Percentiles rank a stretch among this genome's conserved stretches.
phyloP scores from a whole-genome alignment of 2,888 invertebrate genomes.

The Epicampocera succincta region DNA sequence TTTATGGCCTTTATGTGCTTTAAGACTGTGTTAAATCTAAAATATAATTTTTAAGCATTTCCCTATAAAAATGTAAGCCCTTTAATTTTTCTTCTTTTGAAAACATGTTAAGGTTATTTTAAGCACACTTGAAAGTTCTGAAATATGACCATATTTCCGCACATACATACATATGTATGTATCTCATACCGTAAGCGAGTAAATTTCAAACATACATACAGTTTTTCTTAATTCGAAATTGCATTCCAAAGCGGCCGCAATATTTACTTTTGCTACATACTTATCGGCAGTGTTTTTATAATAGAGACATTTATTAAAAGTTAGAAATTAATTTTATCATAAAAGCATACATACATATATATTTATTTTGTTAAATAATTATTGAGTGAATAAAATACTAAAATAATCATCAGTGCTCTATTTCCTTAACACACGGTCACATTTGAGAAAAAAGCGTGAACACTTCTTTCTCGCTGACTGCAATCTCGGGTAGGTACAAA shows the following conservation, averaged over 20 bases:
- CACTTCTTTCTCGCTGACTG: too few relatives aligned
- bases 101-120: background rate
- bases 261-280: background rate
- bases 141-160: too few relatives aligned
- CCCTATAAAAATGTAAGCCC: slow-evolving; percentile 7
- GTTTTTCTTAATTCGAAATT: background rate
- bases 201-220: too few relatives aligned
- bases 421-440: background rate
- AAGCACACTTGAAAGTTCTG: too few relatives aligned
- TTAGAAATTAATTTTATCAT: slow-evolving; percentile 31
- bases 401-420: background rate
- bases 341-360: slow-evolving; percentile 11
- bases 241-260: background rate
- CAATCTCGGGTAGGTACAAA: too few relatives aligned
- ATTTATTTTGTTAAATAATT: slow-evolving; percentile 57
- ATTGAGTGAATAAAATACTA: slow-evolving; percentile 46
- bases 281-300: slow-evolving; percentile 41
- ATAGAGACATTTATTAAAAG: slow-evolving; percentile 20
- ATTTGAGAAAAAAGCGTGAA: too few relatives aligned
- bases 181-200: too few relatives aligned
- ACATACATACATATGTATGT: too few relatives aligned
- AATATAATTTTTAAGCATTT: slow-evolving; percentile 13
- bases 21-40: slow-evolving; percentile 15
- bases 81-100: background rate
- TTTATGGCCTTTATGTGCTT: slow-evolving; percentile 40